phyloP scores from a whole-genome alignment of 2,113 vertebrate genomes.

The Datnioides undecimradiatus region DNA sequence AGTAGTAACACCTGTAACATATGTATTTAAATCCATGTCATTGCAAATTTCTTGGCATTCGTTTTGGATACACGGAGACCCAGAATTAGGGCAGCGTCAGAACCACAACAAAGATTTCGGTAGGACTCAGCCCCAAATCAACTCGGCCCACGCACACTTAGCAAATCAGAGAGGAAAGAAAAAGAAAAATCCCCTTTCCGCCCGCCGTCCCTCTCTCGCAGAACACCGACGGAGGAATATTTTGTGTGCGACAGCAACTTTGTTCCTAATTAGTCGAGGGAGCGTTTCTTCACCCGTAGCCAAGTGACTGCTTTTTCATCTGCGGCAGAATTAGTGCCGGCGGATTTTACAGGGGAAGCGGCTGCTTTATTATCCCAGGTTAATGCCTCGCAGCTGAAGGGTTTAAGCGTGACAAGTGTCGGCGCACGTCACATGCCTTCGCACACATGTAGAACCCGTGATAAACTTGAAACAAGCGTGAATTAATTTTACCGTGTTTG shows the following conservation, averaged over 20 bases:
- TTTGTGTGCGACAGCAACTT: slow-evolving; percentile 27
- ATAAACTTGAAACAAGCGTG: neutral
- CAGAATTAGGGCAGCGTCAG: neutral
- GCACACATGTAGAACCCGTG: slow-evolving; percentile 2
- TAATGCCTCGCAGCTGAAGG: slow-evolving; percentile 14
- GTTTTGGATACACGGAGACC: neutral
- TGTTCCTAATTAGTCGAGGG: slow-evolving; percentile 47
- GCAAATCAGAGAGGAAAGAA: neutral
- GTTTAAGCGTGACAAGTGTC: slow-evolving; percentile 25
- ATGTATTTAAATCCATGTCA: neutral
- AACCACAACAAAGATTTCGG: neutral
- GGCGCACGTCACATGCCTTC: neutral
- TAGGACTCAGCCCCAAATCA: neutral
- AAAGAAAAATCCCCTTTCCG: neutral
- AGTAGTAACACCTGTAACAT: neutral
- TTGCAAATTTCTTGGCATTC: neutral
- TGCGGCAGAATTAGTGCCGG: slow-evolving; percentile 43
- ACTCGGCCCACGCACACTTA: neutral
- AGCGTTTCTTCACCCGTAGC: slow-evolving; percentile 37
- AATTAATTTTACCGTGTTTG: neutral
- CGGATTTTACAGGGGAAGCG: slow-evolving; percentile 43
- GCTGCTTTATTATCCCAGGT: slow-evolving; percentile 47
- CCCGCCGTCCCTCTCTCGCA: neutral
- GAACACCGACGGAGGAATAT: slow-evolving; percentile 1
- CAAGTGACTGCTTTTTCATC: slow-evolving; percentile 43